phyloP scores from a whole-genome alignment of 1,140 invertebrate genomes.

The Drosophila sproati region DNA sequence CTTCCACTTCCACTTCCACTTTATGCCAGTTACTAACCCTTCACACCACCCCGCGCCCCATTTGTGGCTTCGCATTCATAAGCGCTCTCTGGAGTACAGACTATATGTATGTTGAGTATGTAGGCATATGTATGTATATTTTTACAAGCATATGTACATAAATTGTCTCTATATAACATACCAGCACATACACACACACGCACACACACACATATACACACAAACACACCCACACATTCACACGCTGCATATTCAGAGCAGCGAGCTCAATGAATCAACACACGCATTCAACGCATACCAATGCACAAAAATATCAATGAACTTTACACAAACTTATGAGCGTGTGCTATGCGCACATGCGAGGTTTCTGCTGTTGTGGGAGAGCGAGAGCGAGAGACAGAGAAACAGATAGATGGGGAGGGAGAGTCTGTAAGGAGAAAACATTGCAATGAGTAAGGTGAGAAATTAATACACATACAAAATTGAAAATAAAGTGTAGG shows the following conservation, averaged over 20 bases:
- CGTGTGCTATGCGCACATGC: constrained; percentile 50
- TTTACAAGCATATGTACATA: constrained; percentile 3
- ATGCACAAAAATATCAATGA: constrained; percentile 83
- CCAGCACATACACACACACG: constrained; percentile 9
- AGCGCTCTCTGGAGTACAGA: constrained; percentile 40
- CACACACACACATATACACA: not conserved
- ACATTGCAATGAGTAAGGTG: constrained; percentile 38
- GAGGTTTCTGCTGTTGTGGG: constrained; percentile 45
- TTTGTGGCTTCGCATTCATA: constrained; percentile 55
- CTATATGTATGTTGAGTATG: constrained; percentile 14
- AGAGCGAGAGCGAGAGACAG: constrained; percentile 41
- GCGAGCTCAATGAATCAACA: constrained; percentile 82
- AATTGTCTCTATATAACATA: constrained; percentile 24
- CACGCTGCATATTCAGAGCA: constrained; percentile 24
- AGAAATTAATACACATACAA: constrained; percentile 21
- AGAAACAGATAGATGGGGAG: constrained; percentile 12
- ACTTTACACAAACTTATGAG: constrained; percentile 77
- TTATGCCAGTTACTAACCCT: constrained; percentile 8
- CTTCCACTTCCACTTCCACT: constrained; percentile 33
- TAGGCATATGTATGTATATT: not conserved
- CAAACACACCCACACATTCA: not conserved
- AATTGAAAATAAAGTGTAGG: not conserved
- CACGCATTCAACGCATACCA: constrained; percentile 62
- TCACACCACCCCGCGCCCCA: constrained; percentile 25
- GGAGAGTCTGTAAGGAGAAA: constrained; percentile 20